phyloP scores from a whole-genome alignment of 2,113 vertebrate genomes.

The Ophiodon elongatus region DNA sequence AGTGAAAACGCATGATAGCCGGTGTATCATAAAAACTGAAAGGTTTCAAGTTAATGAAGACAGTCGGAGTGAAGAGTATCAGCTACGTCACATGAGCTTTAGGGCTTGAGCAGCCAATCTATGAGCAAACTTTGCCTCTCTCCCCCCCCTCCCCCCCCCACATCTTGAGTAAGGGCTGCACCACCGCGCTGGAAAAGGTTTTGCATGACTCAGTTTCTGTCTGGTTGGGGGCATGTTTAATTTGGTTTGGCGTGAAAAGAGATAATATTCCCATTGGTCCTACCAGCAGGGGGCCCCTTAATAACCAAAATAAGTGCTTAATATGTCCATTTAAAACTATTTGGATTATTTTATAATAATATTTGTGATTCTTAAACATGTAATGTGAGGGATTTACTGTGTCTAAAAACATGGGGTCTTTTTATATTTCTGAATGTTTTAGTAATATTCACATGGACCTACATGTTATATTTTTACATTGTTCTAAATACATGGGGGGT shows the following conservation, averaged over 20 bases:
- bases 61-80: conserved; percentile 12
- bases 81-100: conserved; percentile 46
- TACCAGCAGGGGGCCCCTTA: conserved; percentile 67
- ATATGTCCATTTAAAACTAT: conserved; percentile 25
- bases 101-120: conserved; percentile 27
- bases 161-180: conserved; percentile 21
- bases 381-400: neutral
- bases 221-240: conserved; percentile 57
- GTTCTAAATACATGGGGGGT: neutral
- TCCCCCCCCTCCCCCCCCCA: neutral
- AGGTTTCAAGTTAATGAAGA: conserved; percentile 50
- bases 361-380: neutral
- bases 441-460: neutral
- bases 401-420: neutral
- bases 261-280: conserved; percentile 30
- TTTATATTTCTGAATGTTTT: neutral
- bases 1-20: conserved; percentile 18
- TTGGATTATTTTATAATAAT: conserved; percentile 2
- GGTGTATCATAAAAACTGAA: neutral
- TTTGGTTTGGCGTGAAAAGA: conserved; percentile 50
- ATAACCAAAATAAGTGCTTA: conserved; percentile 34
- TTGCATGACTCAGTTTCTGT: conserved; percentile 65
- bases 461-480: neutral
- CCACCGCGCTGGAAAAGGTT: conserved; percentile 32
- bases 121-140: conserved; percentile 48